Evolutionary conservation across 2,888 invertebrate species (phyloP).

Genomic region (Scaptomyza flava): DNA sequence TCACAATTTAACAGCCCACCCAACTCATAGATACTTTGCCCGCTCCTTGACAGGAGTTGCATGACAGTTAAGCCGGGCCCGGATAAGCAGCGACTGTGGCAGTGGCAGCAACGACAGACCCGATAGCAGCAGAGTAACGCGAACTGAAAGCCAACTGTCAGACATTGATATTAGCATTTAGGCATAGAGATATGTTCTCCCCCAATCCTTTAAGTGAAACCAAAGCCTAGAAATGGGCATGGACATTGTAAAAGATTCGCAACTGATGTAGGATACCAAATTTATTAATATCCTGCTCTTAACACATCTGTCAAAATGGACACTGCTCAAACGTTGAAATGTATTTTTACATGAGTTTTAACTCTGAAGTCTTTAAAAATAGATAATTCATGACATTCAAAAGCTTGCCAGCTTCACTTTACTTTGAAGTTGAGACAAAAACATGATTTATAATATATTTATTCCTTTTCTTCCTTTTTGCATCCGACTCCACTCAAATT

Average conservation of each 20-base stretch:
- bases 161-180: constrained; percentile 74
- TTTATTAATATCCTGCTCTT: neutral
- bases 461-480: constrained; percentile 4
- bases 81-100: constrained; percentile 59
- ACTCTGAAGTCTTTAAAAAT: too few species aligned
- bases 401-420: too few species aligned
- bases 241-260: constrained; percentile 4
- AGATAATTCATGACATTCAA: too few species aligned
- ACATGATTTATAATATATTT: constrained; percentile 19
- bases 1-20: constrained; percentile 55
- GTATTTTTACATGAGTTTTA: too few species aligned
- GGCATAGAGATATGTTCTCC: constrained; percentile 64
- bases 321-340: constrained; percentile 1
- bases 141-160: constrained; percentile 74
- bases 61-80: constrained; percentile 74
- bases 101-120: constrained; percentile 13
- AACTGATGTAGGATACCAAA: constrained; percentile 17
- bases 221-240: constrained; percentile 19
- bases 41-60: constrained; percentile 64
- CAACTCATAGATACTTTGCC: constrained; percentile 68
- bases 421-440: neutral
- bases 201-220: neutral
- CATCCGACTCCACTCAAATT: constrained; percentile 16
- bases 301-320: neutral
- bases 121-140: constrained; percentile 21